These are phyloP conservation scores for Phenacoccus solenopsis DNA, from an alignment of 1,140 invertebrate species.

Conservation along the genomic window DNA sequence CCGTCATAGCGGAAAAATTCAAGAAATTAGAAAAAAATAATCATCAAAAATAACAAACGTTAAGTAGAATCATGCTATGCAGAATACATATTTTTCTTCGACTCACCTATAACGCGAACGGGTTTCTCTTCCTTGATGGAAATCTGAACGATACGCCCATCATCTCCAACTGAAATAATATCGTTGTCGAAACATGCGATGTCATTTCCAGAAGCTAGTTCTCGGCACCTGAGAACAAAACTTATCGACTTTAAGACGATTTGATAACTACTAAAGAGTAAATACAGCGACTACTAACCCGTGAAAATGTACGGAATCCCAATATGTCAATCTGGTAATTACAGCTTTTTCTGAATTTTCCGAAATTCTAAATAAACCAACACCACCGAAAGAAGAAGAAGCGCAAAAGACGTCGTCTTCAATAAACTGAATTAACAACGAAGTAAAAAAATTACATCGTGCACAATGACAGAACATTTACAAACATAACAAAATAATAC, in stretches of 20 bases:
- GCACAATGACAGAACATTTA: too few species aligned
- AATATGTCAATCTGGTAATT: conserved; percentile 37
- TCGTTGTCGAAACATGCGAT: conserved; percentile 55
- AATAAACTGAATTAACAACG: conserved; percentile 39
- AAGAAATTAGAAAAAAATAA: too few species aligned
- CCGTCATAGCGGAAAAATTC: too few species aligned
- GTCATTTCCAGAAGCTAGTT: conserved; percentile 48
- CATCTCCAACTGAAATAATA: conserved; percentile 65
- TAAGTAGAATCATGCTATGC: too few species aligned
- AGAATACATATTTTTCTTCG: too few species aligned
- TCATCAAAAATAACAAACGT: too few species aligned
- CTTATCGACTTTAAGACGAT: not conserved
- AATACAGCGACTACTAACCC: conserved; percentile 33
- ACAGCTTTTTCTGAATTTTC: conserved; percentile 38
- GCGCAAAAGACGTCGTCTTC: conserved; percentile 46
- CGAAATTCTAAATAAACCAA: conserved; percentile 45
- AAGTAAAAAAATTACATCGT: too few species aligned
- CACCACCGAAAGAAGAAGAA: conserved; percentile 48
- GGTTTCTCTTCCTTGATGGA: conserved; percentile 46
- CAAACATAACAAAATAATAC: too few species aligned
- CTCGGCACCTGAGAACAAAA: conserved; percentile 27
- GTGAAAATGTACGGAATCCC: conserved; percentile 52
- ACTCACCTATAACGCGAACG: conserved; percentile 44
- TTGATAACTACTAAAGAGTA: not conserved
- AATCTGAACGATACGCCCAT: conserved; percentile 60